These are phyloP conservation scores for Micrastur ruficollis DNA, from an alignment of 2,797 vertebrate genomes.

Conservation along the genomic window DNA sequence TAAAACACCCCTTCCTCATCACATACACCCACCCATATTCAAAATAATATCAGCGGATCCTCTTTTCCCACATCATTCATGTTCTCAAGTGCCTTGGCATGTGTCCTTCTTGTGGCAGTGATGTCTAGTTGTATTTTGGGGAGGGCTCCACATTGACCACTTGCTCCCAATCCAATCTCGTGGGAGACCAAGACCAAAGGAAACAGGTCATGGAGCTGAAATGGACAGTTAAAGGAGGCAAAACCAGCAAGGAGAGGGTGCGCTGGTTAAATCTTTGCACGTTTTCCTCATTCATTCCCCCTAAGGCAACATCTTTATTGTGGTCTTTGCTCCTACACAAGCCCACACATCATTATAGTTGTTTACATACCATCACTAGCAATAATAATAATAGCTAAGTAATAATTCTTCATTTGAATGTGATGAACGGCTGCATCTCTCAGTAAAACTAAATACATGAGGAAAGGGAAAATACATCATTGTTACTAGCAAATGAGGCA, in stretches of 20 bases:
- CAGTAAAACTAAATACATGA: constrained; percentile 54
- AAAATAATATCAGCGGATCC: background rate
- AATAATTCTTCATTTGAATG: constrained; percentile 65
- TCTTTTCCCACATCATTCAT: background rate
- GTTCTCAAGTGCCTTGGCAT: background rate
- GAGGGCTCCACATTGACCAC: background rate
- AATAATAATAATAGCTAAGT: constrained; percentile 65
- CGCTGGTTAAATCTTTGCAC: background rate
- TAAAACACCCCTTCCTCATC: background rate
- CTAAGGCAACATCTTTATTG: constrained; percentile 41
- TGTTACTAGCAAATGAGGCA: constrained; percentile 66
- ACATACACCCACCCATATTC: rapidly evolving
- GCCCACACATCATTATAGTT: constrained; percentile 62
- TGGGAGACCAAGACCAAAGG: background rate
- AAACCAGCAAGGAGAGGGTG: background rate
- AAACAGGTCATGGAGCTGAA: background rate
- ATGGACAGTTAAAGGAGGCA: background rate
- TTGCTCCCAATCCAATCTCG: background rate
- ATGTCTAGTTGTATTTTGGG: background rate
- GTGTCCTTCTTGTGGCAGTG: background rate
- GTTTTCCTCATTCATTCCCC: constrained; percentile 6
- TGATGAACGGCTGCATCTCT: constrained; percentile 51
- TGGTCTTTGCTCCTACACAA: constrained; percentile 57
- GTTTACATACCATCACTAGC: constrained; percentile 63
- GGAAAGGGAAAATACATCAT: constrained; percentile 56